Evolutionary conservation across 2,797 vertebrate genomes (phyloP).

Genomic region (Phataginus tricuspis): DNA sequence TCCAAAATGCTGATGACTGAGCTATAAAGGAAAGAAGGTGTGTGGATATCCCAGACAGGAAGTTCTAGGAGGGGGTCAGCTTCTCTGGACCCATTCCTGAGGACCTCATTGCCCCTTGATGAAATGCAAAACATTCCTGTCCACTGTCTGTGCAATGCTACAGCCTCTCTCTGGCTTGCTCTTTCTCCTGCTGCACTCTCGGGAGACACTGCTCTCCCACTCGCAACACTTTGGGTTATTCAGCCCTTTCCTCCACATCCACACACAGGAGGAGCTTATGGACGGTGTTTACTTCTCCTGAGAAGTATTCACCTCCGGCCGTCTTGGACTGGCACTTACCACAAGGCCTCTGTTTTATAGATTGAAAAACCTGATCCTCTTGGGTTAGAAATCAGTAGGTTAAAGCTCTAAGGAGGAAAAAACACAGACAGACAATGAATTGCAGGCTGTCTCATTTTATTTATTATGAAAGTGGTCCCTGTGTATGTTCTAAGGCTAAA

Average conservation of each 20-base stretch:
- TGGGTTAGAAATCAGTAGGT: constrained; percentile 22
- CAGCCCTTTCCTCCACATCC: neutral
- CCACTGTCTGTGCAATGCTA: neutral
- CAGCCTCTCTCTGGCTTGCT: neutral
- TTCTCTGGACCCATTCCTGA: neutral
- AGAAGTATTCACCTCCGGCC: neutral
- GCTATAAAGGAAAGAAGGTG: neutral
- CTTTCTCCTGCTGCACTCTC: neutral
- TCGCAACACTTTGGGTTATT: neutral
- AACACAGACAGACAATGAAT: constrained; percentile 34
- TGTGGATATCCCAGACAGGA: neutral
- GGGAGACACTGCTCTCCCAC: neutral
- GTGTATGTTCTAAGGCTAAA: constrained; percentile 45
- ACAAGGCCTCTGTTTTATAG: neutral
- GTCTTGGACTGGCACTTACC: neutral
- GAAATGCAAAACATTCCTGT: neutral
- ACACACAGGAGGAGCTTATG: neutral
- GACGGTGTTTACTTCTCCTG: neutral
- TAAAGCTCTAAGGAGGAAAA: constrained; percentile 61
- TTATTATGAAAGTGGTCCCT: neutral
- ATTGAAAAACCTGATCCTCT: constrained; percentile 11
- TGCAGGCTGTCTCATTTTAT: constrained; percentile 45
- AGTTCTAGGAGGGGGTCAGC: neutral
- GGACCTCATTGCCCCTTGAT: neutral
- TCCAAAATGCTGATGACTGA: neutral